A percentile compares a stretch with the other conserved stretches of the same genome.
These are phyloP conservation scores for Aphelenchoides avenae DNA, from an alignment of 1,140 invertebrate species.

Conservation along the genomic window DNA sequence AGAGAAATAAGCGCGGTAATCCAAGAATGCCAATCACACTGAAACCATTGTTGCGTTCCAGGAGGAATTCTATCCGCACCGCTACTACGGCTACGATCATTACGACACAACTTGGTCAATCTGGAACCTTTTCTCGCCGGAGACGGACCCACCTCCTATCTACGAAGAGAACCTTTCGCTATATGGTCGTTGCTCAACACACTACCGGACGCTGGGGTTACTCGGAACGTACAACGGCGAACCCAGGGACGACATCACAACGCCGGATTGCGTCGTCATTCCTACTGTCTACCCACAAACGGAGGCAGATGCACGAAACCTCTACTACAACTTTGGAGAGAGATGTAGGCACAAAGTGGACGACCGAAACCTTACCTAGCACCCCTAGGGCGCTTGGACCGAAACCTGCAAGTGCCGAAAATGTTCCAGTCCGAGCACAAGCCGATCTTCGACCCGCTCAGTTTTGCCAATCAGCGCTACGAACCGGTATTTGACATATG, in stretches of 20 bases:
- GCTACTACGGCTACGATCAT: slow-evolving; percentile 9
- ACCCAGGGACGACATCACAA: slow-evolving; percentile 73
- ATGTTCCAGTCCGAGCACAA: slow-evolving; percentile 30
- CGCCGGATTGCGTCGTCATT: slow-evolving; percentile 66
- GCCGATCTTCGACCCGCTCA: slow-evolving; percentile 40
- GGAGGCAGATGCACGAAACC: slow-evolving; percentile 19
- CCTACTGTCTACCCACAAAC: slow-evolving; percentile 34
- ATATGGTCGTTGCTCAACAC: slow-evolving; percentile 12
- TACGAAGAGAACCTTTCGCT: neutral
- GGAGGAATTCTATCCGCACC: too few species aligned
- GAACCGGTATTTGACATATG: slow-evolving; percentile 37
- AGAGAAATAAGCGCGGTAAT: slow-evolving; percentile 28
- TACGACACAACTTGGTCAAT: slow-evolving; percentile 2
- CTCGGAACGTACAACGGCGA: slow-evolving; percentile 87
- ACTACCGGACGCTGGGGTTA: slow-evolving; percentile 69
- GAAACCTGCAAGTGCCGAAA: slow-evolving; percentile 27
- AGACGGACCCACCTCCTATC: neutral
- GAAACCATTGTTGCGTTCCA: too few species aligned
- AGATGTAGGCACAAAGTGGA: slow-evolving; percentile 29
- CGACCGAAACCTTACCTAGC: slow-evolving; percentile 9
- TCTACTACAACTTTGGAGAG: slow-evolving; percentile 42
- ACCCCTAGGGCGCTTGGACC: slow-evolving; percentile 34
- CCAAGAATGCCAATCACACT: too few species aligned
- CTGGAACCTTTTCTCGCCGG: slow-evolving; percentile 1
- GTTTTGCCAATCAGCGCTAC: slow-evolving; percentile 40